Conservation (phyloP, 2,797 vertebrate genomes). For the Lepilemur ruficaudatus region DNA sequence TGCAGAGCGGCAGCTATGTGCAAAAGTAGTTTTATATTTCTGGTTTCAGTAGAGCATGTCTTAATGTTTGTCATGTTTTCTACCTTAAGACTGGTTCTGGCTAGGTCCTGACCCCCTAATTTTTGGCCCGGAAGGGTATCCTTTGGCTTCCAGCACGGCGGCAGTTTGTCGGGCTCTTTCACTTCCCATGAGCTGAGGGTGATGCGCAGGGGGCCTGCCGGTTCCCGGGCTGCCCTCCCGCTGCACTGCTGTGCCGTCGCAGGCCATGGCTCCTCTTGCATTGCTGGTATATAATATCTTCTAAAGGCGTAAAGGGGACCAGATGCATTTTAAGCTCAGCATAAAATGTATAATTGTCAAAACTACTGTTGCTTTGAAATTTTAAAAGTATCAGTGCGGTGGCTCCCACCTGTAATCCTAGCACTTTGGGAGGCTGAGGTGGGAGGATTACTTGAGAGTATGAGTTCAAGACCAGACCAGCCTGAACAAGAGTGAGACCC, state of each 20-base stretch:
- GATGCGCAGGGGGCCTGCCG: neutral
- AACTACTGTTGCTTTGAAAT: neutral
- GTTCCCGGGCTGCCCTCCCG: neutral
- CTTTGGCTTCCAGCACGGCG: neutral
- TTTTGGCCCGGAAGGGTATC: neutral
- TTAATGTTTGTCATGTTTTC: rapidly evolving
- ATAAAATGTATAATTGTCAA: neutral
- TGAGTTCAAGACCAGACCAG: neutral
- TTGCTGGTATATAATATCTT: neutral
- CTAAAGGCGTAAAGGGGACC: neutral
- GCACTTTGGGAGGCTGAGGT: neutral
- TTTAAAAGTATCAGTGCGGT: neutral
- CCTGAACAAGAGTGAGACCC: neutral
- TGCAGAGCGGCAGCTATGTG: too few relatives aligned
- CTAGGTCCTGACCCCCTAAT: too few relatives aligned
- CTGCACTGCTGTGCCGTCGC: neutral
- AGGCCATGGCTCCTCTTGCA: rapidly evolving
- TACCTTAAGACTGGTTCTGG: neutral
- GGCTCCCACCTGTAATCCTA: neutral
- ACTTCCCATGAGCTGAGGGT: too few relatives aligned
- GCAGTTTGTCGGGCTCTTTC: neutral
- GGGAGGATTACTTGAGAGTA: neutral
- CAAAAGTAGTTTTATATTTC: neutral
- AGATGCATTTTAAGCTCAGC: neutral
- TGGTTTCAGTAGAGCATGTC: neutral